Conservation (phyloP, 1,140 invertebrate genomes). For the Kradibia gibbosae region DNA sequence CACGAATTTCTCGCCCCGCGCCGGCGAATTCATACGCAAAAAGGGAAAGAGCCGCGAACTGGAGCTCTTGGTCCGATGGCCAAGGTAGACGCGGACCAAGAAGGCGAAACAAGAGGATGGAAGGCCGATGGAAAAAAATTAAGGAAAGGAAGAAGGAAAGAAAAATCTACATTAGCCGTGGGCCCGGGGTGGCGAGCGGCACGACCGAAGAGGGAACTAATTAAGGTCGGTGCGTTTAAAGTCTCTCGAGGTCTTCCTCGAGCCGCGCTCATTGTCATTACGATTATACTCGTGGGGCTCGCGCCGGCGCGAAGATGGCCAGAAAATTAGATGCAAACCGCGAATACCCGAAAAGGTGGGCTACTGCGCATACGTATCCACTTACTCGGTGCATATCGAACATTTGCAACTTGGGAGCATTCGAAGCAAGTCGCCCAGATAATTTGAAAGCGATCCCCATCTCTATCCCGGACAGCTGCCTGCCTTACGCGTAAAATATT, state of each 20-base stretch:
- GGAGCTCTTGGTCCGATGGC: no score
- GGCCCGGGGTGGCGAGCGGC: neutral
- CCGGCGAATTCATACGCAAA: neutral
- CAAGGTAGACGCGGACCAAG: neutral
- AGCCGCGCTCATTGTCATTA: slow-evolving; percentile 40
- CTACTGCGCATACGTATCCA: slow-evolving; percentile 38
- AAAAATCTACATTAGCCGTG: slow-evolving; percentile 39
- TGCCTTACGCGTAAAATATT: slow-evolving; percentile 70
- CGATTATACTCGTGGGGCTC: slow-evolving; percentile 21
- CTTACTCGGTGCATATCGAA: slow-evolving; percentile 40
- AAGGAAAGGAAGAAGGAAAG: slow-evolving; percentile 14
- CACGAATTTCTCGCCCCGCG: neutral
- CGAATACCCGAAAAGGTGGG: slow-evolving; percentile 35
- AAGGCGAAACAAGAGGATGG: neutral
- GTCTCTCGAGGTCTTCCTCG: slow-evolving; percentile 5
- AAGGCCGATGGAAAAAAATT: neutral
- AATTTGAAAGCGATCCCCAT: slow-evolving; percentile 70
- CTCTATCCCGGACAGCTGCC: slow-evolving; percentile 63
- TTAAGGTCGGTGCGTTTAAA: slow-evolving; percentile 40
- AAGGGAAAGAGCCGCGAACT: neutral
- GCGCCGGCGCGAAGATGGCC: neutral
- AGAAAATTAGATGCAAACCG: slow-evolving; percentile 48
- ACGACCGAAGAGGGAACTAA: slow-evolving; percentile 27
- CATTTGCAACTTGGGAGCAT: slow-evolving; percentile 52
- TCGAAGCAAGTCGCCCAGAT: slow-evolving; percentile 66